A percentile compares a stretch with the other conserved stretches of the same genome.
phyloP scores from a whole-genome alignment of 2,113 vertebrate species.

The Gymnobelideus leadbeateri region DNA sequence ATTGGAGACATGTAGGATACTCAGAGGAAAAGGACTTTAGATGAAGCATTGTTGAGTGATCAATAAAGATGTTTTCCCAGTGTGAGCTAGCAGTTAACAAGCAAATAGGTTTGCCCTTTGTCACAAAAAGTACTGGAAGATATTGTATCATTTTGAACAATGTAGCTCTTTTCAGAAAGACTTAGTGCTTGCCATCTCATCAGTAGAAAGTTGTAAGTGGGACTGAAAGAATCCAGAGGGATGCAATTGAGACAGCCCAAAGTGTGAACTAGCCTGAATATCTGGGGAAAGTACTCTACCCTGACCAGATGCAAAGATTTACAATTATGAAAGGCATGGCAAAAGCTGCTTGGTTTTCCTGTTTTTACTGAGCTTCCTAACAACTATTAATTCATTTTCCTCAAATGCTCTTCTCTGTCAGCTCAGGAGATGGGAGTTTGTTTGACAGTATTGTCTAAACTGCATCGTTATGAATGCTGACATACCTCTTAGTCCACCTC shows the following conservation, averaged over 20 bases:
- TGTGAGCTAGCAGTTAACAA: constrained; percentile 70
- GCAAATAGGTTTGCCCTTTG: constrained; percentile 64
- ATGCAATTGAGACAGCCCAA: constrained; percentile 52
- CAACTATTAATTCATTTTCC: constrained; percentile 64
- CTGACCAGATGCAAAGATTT: constrained; percentile 67
- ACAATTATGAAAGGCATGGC: constrained; percentile 65
- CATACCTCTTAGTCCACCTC: constrained; percentile 60
- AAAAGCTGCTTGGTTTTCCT: constrained; percentile 68
- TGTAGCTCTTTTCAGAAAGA: constrained; percentile 67
- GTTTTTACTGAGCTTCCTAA: constrained; percentile 67
- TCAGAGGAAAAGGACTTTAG: constrained; percentile 65
- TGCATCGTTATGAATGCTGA: constrained; percentile 53
- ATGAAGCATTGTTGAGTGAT: constrained; percentile 42
- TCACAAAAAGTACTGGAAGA: constrained; percentile 65
- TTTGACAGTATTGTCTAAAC: constrained; percentile 65
- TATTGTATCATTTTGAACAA: constrained; percentile 58
- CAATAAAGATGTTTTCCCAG: constrained; percentile 70
- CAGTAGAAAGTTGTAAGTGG: constrained; percentile 54
- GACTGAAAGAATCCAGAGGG: constrained; percentile 63
- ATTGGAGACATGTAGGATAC: constrained; percentile 53
- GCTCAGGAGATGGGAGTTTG: constrained; percentile 63
- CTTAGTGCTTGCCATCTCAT: constrained; percentile 62
- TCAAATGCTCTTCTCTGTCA: constrained; percentile 64
- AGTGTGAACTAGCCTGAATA: constrained; percentile 69
- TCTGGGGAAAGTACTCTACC: constrained; percentile 51